phyloP scores from a whole-genome alignment of 2,113 vertebrate genomes.

The Eidolon helvum region DNA sequence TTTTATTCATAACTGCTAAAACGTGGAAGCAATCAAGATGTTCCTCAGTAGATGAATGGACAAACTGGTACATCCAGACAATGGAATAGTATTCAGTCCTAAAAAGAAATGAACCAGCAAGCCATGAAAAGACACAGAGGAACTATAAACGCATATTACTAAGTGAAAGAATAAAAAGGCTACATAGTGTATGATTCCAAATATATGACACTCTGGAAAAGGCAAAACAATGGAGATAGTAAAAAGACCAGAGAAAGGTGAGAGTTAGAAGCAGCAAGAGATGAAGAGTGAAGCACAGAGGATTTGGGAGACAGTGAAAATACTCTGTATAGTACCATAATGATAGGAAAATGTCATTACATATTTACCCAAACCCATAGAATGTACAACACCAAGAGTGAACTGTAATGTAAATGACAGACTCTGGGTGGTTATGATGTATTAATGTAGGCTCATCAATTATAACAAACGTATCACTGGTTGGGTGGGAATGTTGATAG shows the following conservation, averaged over 20 bases:
- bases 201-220: neutral
- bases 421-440: neutral
- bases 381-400: neutral
- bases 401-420: neutral
- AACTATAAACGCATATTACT: neutral
- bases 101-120: neutral
- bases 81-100: neutral
- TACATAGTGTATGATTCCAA: neutral
- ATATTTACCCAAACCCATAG: neutral
- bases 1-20: neutral
- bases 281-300: neutral
- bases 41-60: neutral
- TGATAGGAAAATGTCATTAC: neutral
- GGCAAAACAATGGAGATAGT: neutral
- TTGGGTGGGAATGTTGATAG: neutral
- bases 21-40: neutral
- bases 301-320: neutral
- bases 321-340: neutral
- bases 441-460: neutral
- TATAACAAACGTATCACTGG: neutral
- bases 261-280: neutral
- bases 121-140: neutral
- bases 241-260: neutral
- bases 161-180: neutral
- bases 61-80: neutral